Conservation (phyloP, 1,140 invertebrate genomes). For the Sminthurides bifidus region DNA sequence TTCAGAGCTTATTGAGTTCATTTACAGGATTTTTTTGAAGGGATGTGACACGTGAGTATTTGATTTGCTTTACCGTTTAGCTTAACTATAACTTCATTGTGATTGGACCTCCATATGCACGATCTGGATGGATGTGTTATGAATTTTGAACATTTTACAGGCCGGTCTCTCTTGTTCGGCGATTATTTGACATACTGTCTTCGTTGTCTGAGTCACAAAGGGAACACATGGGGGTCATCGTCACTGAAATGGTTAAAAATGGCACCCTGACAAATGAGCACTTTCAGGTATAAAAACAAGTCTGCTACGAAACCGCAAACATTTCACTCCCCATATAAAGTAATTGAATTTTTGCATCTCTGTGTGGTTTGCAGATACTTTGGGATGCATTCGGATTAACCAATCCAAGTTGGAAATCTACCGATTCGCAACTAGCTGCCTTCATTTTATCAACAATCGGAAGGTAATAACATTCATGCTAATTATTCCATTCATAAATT, state of each 20-base stretch:
- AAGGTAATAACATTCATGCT: neutral
- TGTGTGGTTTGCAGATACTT: neutral
- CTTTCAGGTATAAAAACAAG: slow-evolving; percentile 5
- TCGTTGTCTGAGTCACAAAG: neutral
- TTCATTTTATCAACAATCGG: slow-evolving; percentile 9
- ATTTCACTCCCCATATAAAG: neutral
- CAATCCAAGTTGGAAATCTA: slow-evolving; percentile 2
- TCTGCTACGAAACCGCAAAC: too few relatives aligned
- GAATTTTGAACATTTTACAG: too few relatives aligned
- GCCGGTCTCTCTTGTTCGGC: neutral
- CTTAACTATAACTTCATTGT: too few relatives aligned
- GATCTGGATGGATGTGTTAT: too few relatives aligned
- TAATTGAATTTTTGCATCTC: neutral
- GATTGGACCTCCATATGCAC: too few relatives aligned
- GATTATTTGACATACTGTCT: slow-evolving; percentile 7
- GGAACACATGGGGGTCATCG: slow-evolving; percentile 10
- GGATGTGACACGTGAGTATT: neutral
- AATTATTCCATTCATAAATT: neutral
- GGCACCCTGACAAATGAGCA: neutral
- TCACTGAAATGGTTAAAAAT: slow-evolving; percentile 5
- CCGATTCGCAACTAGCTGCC: slow-evolving; percentile 12
- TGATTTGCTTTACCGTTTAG: neutral
- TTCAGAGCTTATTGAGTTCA: neutral
- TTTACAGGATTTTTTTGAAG: slow-evolving; percentile 7
- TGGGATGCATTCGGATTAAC: slow-evolving; percentile 19